phyloP scores from a whole-genome alignment of 2,888 invertebrate species.

The Parthenolecanium corni region DNA sequence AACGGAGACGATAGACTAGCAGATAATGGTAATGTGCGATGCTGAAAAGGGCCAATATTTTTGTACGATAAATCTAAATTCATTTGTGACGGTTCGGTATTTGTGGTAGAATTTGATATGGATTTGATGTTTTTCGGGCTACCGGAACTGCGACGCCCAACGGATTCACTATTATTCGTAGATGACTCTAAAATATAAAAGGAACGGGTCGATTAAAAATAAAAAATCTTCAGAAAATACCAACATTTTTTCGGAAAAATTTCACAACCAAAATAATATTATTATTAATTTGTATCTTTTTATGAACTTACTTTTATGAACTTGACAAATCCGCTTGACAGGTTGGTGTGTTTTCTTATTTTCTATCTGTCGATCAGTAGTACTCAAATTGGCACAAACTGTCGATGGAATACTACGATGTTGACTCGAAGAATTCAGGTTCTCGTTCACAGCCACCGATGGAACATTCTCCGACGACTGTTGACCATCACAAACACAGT shows the following conservation, averaged over 20 bases:
- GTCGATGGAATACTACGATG: slow-evolving; percentile 19
- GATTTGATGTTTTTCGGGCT: too few relatives aligned
- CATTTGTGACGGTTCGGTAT: slow-evolving; percentile 2
- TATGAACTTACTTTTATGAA: not conserved
- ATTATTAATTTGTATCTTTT: not conserved
- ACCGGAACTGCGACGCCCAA: too few relatives aligned
- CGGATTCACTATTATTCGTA: too few relatives aligned
- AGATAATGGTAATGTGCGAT: slow-evolving; percentile 17
- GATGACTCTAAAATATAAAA: too few relatives aligned
- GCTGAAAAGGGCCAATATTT: not conserved
- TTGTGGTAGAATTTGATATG: not conserved
- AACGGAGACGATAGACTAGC: slow-evolving; percentile 23
- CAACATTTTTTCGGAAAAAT: too few relatives aligned
- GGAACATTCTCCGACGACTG: not conserved
- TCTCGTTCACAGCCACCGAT: too few relatives aligned
- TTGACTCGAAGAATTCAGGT: not conserved
- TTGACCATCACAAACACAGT: not conserved
- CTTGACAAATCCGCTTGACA: not conserved
- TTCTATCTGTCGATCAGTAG: not conserved
- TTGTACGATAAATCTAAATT: not conserved
- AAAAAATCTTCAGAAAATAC: too few relatives aligned
- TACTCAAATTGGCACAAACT: not conserved
- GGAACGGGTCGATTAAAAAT: too few relatives aligned
- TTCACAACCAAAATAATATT: not conserved
- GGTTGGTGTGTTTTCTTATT: not conserved